phyloP scores from a whole-genome alignment of 2,888 invertebrate species.

The Galeopsomyia nigrocyanea region DNA sequence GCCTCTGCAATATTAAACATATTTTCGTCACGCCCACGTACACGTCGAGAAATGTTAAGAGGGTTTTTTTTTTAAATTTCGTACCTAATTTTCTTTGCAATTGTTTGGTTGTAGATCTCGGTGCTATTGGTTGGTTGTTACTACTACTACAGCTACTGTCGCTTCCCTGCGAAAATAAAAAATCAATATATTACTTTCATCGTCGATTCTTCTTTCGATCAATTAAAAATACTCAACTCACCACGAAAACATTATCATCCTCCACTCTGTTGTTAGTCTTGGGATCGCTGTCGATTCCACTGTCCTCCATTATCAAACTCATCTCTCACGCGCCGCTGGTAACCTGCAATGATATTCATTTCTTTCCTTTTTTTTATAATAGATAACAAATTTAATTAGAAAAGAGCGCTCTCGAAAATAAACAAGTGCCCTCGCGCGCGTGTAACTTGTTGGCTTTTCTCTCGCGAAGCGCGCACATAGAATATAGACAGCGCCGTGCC shows the following conservation, averaged over 20 bases:
- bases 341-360: conserved; percentile 16
- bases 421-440: conserved; percentile 21
- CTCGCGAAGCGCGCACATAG: conserved; percentile 48
- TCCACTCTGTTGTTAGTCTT: conserved; percentile 62
- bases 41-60: too few relatives aligned
- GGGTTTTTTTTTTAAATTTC: too few relatives aligned
- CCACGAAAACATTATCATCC: conserved; percentile 58
- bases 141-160: conserved; percentile 66
- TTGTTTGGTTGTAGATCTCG: conserved; percentile 64
- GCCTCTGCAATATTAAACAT: conserved; percentile 62
- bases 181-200: background rate
- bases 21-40: too few relatives aligned
- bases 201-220: conserved; percentile 13
- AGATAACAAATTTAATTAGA: background rate
- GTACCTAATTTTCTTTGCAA: conserved; percentile 68
- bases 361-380: background rate
- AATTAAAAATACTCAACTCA: conserved; percentile 8
- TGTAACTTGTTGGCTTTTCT: conserved; percentile 60
- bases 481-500: conserved; percentile 42
- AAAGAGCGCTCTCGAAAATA: too few relatives aligned
- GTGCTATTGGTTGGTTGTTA: conserved; percentile 56
- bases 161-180: conserved; percentile 61
- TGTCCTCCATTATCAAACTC: conserved; percentile 65
- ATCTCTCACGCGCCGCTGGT: background rate
- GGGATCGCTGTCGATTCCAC: conserved; percentile 70